Percentiles rank a stretch among this genome's conserved stretches.
Evolutionary conservation across 2,113 vertebrate genomes (phyloP).

Genomic region (Corvus moneduloides): DNA sequence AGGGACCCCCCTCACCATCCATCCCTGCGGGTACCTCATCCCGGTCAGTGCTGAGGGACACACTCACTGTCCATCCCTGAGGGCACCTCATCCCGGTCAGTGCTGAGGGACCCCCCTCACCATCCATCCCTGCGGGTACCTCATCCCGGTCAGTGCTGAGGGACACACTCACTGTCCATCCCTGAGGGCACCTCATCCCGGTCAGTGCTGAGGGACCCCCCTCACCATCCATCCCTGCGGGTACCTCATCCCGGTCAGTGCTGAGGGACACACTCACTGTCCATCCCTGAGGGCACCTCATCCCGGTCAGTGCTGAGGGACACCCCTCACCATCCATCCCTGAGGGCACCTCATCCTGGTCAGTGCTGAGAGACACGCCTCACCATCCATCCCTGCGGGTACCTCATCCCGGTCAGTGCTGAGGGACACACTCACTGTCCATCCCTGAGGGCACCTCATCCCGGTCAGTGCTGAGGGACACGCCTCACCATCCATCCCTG

Average conservation of each 20-base stretch:
- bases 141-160: fast-evolving
- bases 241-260: fast-evolving
- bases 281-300: fast-evolving
- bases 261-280: not conserved
- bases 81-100: fast-evolving
- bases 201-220: fast-evolving
- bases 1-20: not conserved
- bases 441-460: fast-evolving
- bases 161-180: no score
- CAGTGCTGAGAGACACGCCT: not conserved
- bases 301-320: fast-evolving
- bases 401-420: fast-evolving
- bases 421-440: not conserved
- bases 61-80: no score
- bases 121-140: fast-evolving
- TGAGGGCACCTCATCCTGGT: fast-evolving
- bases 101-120: fast-evolving
- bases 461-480: fast-evolving
- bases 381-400: fast-evolving
- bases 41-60: fast-evolving
- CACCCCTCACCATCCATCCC: not conserved
- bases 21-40: fast-evolving
- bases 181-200: fast-evolving
- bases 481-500: no score
- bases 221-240: fast-evolving